These are phyloP conservation scores for Corydoras sp. DNA, from an alignment of 2,113 vertebrate genomes.

Conservation along the genomic window DNA sequence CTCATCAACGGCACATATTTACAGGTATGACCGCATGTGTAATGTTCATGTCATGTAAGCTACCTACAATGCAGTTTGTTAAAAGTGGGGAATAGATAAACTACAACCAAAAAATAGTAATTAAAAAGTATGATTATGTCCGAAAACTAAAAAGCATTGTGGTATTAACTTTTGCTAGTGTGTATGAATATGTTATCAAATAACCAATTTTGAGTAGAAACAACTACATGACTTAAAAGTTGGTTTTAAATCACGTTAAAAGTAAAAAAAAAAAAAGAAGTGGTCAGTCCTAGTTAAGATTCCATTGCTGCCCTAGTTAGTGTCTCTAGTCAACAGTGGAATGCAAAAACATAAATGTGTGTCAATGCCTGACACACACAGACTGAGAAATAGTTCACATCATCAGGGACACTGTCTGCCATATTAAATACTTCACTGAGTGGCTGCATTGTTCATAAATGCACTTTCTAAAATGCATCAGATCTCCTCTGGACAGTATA, in stretches of 20 bases:
- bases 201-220: too few relatives aligned
- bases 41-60: too few relatives aligned
- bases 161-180: too few relatives aligned
- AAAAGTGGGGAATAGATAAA: too few relatives aligned
- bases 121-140: too few relatives aligned
- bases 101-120: too few relatives aligned
- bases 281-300: slow-evolving; percentile 64
- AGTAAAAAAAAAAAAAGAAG: slow-evolving; percentile 38
- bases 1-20: too few relatives aligned
- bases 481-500: background rate
- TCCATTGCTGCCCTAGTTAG: slow-evolving; percentile 63
- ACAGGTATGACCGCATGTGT: too few relatives aligned
- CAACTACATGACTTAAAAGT: too few relatives aligned
- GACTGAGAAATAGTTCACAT: slow-evolving; percentile 65
- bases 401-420: slow-evolving; percentile 54
- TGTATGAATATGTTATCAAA: too few relatives aligned
- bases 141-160: too few relatives aligned
- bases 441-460: slow-evolving; percentile 7
- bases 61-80: too few relatives aligned
- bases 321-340: slow-evolving; percentile 58
- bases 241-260: slow-evolving; percentile 23
- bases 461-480: background rate
- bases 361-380: slow-evolving; percentile 30
- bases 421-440: slow-evolving; percentile 33
- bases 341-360: slow-evolving; percentile 53